phyloP scores from a whole-genome alignment of 2,888 invertebrate genomes.

The Anoplius nigerrimus region DNA sequence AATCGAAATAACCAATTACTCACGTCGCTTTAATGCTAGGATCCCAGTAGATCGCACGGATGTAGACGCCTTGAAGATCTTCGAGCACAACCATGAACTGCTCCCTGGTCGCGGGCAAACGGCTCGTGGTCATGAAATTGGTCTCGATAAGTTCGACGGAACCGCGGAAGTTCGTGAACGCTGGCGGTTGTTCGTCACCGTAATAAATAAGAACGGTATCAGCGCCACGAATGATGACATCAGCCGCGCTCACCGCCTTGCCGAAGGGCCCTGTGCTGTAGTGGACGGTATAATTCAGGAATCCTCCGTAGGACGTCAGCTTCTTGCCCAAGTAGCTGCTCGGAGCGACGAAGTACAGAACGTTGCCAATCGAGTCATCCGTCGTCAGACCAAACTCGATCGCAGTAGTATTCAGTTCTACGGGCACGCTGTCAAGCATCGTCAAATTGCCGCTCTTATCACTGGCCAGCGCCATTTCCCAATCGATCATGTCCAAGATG shows the following conservation, averaged over 20 bases:
- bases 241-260: slow-evolving; percentile 82
- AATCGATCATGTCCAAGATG: slow-evolving; percentile 81
- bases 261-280: slow-evolving; percentile 82
- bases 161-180: slow-evolving; percentile 80
- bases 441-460: slow-evolving; percentile 75
- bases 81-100: slow-evolving; percentile 93
- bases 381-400: slow-evolving; percentile 77
- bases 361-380: slow-evolving; percentile 74
- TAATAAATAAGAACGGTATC: slow-evolving; percentile 83
- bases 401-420: slow-evolving; percentile 75
- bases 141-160: slow-evolving; percentile 85
- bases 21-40: slow-evolving; percentile 83
- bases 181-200: slow-evolving; percentile 88
- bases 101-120: slow-evolving; percentile 84
- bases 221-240: slow-evolving; percentile 87
- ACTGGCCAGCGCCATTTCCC: slow-evolving; percentile 80
- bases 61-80: slow-evolving; percentile 87
- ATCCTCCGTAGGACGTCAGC: slow-evolving; percentile 92
- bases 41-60: slow-evolving; percentile 92
- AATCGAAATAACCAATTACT: too few relatives aligned
- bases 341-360: slow-evolving; percentile 88
- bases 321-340: slow-evolving; percentile 86
- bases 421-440: slow-evolving; percentile 63
- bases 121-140: slow-evolving; percentile 83
- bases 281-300: slow-evolving; percentile 85